These are phyloP conservation scores for Ooceraea biroi DNA, from an alignment of 1,140 invertebrate genomes.

Conservation along the genomic window DNA sequence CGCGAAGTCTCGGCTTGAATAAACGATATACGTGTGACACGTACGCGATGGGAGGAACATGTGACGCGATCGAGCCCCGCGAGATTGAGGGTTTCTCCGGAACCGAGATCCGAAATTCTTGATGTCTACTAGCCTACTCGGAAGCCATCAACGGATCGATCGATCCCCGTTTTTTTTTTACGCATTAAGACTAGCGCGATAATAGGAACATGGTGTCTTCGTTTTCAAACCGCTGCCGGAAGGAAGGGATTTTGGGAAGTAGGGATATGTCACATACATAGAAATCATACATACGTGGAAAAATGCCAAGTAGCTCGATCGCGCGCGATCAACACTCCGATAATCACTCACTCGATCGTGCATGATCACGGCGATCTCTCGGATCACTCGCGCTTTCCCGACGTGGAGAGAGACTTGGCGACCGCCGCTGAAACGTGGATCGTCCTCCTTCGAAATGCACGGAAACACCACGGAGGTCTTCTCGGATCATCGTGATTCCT, in stretches of 20 bases:
- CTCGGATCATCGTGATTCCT: not conserved
- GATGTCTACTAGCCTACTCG: slow-evolving; percentile 57
- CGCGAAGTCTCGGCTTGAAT: slow-evolving; percentile 12
- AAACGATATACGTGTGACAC: slow-evolving; percentile 20
- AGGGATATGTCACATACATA: slow-evolving; percentile 75
- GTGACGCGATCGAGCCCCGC: slow-evolving; percentile 41
- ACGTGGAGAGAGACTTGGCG: slow-evolving; percentile 12
- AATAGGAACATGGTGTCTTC: slow-evolving; percentile 85
- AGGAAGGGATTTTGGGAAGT: not conserved
- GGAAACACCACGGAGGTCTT: slow-evolving; percentile 40
- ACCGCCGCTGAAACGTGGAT: slow-evolving; percentile 22
- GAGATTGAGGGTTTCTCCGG: slow-evolving; percentile 11
- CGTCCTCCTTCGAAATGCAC: slow-evolving; percentile 56
- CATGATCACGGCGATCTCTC: slow-evolving; percentile 13
- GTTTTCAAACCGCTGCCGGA: slow-evolving; percentile 65
- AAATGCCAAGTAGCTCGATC: slow-evolving; percentile 44
- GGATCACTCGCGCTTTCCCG: not conserved
- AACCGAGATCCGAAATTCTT: slow-evolving; percentile 20
- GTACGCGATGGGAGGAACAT: no score
- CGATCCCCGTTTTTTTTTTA: slow-evolving; percentile 73
- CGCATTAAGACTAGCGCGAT: slow-evolving; percentile 85
- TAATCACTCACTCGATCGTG: not conserved
- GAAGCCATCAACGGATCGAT: slow-evolving; percentile 61
- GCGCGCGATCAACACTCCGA: not conserved
- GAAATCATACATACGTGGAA: slow-evolving; percentile 22